Evolutionary conservation across 2,113 vertebrate species (phyloP).

Genomic region (Myotis lucifugus): DNA sequence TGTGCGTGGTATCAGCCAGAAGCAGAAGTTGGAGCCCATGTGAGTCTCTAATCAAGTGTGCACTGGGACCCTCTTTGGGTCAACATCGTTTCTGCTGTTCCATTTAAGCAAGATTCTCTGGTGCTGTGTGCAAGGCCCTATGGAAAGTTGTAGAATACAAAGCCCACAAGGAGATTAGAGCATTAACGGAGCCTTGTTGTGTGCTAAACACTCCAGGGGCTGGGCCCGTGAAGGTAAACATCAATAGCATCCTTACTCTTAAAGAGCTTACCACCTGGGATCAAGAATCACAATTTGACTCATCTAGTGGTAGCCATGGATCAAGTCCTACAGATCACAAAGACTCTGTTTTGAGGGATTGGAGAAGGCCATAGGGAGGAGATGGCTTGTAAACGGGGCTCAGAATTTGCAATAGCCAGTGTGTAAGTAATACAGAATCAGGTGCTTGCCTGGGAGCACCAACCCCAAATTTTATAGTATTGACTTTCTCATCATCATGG

Average conservation of each 20-base stretch:
- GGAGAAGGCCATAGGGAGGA: neutral
- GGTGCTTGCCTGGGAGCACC: neutral
- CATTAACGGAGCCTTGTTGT: neutral
- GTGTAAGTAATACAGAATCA: neutral
- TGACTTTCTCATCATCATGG: neutral
- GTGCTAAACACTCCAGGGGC: neutral
- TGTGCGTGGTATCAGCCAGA: no score
- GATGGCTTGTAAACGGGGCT: neutral
- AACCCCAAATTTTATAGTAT: neutral
- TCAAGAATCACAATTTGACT: neutral
- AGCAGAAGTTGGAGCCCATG: fast-evolving
- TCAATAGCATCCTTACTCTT: neutral
- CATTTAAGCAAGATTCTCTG: neutral
- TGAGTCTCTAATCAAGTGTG: neutral
- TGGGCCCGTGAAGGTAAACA: no score
- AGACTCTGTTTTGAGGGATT: neutral
- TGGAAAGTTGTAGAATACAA: neutral
- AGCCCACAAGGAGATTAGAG: neutral
- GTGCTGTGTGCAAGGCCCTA: neutral
- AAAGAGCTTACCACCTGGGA: neutral
- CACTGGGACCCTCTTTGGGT: fast-evolving
- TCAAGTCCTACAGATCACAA: neutral
- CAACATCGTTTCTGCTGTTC: neutral
- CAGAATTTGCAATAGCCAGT: neutral
- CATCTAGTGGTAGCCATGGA: neutral